phyloP scores from a whole-genome alignment of 2,888 invertebrate genomes.

The Gandaritis pyraliata region DNA sequence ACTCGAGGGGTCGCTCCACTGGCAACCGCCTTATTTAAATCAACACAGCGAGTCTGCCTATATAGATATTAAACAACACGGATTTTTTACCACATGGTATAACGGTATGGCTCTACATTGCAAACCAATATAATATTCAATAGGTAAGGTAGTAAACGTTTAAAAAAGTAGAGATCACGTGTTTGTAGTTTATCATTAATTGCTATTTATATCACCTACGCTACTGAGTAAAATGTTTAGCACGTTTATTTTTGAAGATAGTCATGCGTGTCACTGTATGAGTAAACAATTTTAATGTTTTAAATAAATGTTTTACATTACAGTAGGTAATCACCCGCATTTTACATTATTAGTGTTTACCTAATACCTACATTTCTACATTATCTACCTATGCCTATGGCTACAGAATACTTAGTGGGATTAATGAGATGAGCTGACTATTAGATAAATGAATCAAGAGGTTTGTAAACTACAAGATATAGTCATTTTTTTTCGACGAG shows the following conservation, averaged over 20 bases:
- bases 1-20: slow-evolving; percentile 48
- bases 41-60: slow-evolving; percentile 20
- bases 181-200: neutral
- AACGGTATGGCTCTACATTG: neutral
- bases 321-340: neutral
- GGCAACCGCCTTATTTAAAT: slow-evolving; percentile 49
- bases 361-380: too few relatives aligned
- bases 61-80: neutral
- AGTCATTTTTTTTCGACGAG: too few relatives aligned
- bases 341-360: neutral
- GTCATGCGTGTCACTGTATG: neutral
- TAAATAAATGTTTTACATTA: neutral
- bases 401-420: too few relatives aligned
- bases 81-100: slow-evolving; percentile 3
- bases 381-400: too few relatives aligned
- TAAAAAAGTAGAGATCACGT: neutral
- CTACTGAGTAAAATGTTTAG: neutral
- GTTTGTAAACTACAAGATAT: too few relatives aligned
- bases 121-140: too few relatives aligned
- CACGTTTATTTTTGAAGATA: neutral
- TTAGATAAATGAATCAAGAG: too few relatives aligned
- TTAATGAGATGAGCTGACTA: too few relatives aligned
- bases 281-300: neutral
- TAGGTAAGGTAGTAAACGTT: too few relatives aligned
- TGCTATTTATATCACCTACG: neutral